A percentile compares a stretch with the other conserved stretches of the same genome.
Evolutionary conservation across 2,797 vertebrate species (phyloP).

Genomic region (Eulemur mongoz): DNA sequence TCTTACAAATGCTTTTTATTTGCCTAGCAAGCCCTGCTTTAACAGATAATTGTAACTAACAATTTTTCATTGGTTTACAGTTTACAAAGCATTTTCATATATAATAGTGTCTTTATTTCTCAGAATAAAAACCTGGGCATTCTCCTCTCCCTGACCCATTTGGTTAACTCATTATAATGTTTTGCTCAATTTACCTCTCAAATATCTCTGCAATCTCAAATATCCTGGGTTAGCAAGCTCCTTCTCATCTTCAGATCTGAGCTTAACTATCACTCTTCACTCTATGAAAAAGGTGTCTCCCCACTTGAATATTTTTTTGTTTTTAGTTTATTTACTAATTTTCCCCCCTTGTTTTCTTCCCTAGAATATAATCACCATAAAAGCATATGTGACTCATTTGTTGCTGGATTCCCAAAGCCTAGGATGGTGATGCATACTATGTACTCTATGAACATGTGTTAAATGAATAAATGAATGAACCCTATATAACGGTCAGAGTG

Average conservation of each 20-base stretch:
- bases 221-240: not conserved
- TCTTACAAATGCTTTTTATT: not conserved
- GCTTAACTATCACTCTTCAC: not conserved
- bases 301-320: not conserved
- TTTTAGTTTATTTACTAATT: not conserved
- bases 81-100: not conserved
- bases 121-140: not conserved
- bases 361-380: not conserved
- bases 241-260: not conserved
- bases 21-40: conserved; percentile 25
- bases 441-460: not conserved
- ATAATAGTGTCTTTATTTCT: not conserved
- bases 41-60: not conserved
- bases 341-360: conserved; percentile 10
- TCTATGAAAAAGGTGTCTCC: not conserved
- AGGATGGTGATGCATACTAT: not conserved
- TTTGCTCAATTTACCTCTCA: not conserved
- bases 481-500: not conserved
- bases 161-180: not conserved
- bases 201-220: not conserved
- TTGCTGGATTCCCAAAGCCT: not conserved
- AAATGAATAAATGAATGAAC: not conserved
- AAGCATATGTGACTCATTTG: not conserved
- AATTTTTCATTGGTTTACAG: not conserved
- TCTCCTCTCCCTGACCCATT: not conserved